A percentile compares a stretch with the other conserved stretches of the same genome.
Conservation (phyloP, 2,888 invertebrate species). For the Drosophila niveifrons region DNA sequence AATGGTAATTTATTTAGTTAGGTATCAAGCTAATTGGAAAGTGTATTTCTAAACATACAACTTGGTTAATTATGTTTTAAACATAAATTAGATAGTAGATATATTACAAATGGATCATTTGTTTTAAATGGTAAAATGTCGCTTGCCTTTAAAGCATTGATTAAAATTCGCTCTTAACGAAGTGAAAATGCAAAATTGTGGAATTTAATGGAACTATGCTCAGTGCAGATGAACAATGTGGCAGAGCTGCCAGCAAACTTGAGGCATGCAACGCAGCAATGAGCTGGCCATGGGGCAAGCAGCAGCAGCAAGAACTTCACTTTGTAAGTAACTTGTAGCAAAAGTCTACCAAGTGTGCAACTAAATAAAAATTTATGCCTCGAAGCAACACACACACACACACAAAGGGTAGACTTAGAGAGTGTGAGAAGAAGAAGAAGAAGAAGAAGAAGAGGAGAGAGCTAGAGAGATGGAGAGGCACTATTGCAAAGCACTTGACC, state of each 20-base stretch:
- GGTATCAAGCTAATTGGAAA: no score
- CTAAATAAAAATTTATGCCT: slow-evolving; percentile 75
- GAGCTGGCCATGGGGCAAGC: not conserved
- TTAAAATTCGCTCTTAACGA: not conserved
- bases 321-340: slow-evolving; percentile 66
- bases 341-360: slow-evolving; percentile 64
- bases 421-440: slow-evolving; percentile 5
- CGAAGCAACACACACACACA: slow-evolving; percentile 8
- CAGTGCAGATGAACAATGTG: no score
- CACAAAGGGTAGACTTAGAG: not conserved
- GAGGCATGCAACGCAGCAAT: slow-evolving; percentile 4
- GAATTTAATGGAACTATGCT: not conserved
- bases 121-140: no score
- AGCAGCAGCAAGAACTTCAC: slow-evolving; percentile 45
- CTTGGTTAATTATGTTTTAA: no score
- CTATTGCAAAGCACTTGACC: slow-evolving; percentile 78
- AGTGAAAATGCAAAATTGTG: not conserved
- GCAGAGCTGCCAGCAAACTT: not conserved
- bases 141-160: not conserved
- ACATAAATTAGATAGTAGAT: no score
- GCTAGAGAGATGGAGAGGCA: slow-evolving; percentile 14
- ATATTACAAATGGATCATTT: no score
- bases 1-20: no score
- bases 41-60: no score
- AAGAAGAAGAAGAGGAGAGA: not conserved